Conservation (phyloP, 92 coral and sea anemone species). For the Porites lobata region DNA sequence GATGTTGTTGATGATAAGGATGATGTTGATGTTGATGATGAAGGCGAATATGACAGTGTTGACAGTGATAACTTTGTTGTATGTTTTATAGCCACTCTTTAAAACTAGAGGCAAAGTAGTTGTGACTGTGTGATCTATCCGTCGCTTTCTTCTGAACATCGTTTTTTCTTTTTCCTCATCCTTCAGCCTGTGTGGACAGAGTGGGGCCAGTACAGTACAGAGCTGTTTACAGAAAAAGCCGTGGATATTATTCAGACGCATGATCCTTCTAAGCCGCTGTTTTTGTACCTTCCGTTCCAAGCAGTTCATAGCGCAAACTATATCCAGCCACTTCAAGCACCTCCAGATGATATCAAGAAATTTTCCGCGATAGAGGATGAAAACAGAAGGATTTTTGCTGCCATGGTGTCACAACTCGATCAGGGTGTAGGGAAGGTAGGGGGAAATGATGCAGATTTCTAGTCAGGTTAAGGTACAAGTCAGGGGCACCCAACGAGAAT, state of each 20-base stretch:
- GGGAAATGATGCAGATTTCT: too few species aligned
- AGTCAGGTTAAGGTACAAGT: too few species aligned
- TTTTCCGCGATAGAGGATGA: constrained; percentile 65
- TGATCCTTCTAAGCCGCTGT: constrained; percentile 65
- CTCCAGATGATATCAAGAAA: constrained; percentile 69
- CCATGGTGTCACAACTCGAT: constrained; percentile 82
- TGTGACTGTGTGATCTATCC: neutral
- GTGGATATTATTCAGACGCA: constrained; percentile 71
- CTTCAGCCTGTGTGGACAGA: constrained; percentile 76
- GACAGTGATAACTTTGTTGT: too few species aligned
- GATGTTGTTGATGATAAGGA: too few species aligned
- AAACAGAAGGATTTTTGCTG: constrained; percentile 84
- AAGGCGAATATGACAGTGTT: too few species aligned
- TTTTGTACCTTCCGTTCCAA: constrained; percentile 82
- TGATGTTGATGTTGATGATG: too few species aligned
- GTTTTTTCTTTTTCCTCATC: neutral
- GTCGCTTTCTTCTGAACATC: neutral
- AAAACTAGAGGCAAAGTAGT: too few species aligned
- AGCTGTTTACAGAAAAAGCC: constrained; percentile 71
- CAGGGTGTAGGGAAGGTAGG: constrained; percentile 75
- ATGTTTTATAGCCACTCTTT: too few species aligned
- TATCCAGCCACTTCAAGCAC: constrained; percentile 81
- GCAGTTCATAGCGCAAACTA: constrained; percentile 82
- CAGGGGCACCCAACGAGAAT: too few species aligned
- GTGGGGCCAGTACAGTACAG: constrained; percentile 84